Base-by-base conservation (phyloP, 92 coral and sea anemone species). In the Epizoanthus illoricatus region DNA sequence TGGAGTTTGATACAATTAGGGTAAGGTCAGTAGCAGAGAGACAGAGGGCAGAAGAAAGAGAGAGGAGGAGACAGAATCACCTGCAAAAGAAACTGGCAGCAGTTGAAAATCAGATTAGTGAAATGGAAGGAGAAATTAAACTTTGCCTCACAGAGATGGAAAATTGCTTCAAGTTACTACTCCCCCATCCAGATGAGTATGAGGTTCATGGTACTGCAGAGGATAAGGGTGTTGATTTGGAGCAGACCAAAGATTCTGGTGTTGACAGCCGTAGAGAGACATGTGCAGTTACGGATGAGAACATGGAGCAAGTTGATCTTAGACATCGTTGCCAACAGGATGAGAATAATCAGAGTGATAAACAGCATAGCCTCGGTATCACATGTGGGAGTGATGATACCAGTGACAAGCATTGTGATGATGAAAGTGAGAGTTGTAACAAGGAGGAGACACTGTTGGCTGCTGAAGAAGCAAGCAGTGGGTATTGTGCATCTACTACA, bases 121-220 rank as follows among this genome's bases (percentile, higher is more conserved):
- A 96, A 39, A 90, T 84, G 81, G 80, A 87, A 16, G 83, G 89
- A 42, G 94, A 93, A 64, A 93, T 96, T 65, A 84, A 93, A 55
- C 80, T 90, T 62, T 88, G 92, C 73, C 85, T 86, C 16, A 91
- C 93, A 41, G 99, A 96, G 81, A 90, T 93, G 78, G 97, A 87
- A 56, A 96, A 90, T 84, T 96, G 99, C 55, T 94, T 96, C 87
- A 90, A 89, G 75, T 84, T 96, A 13, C 19, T 96, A 75, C 85
- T 96, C 21, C 99, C 99, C n/a, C 94, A 89, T 74, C 99, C 98
- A 36, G 94, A 96, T 60, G 93, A 96, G 5, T 96, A 91, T 87
- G 99, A 96, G 40, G 88, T 91, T 11, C 84, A 89, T 68, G 41
- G 65, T 19, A 73, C 41, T 4, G 86, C 73, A 16, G 73, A 55